Evolutionary conservation across 2,797 vertebrate species (phyloP).

Genomic region (Cheirogaleus major): DNA sequence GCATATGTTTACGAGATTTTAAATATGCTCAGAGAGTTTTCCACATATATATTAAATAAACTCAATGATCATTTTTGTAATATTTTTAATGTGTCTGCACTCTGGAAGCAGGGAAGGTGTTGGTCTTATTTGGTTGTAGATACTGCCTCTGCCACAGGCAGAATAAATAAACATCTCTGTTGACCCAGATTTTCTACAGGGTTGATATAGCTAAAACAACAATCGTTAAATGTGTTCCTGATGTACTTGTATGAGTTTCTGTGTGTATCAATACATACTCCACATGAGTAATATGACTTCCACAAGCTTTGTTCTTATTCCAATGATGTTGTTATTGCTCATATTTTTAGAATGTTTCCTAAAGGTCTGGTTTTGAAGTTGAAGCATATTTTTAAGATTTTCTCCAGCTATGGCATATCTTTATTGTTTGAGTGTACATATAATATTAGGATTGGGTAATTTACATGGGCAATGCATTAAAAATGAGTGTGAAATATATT

Average conservation of each 20-base stretch:
- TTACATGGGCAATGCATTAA: background rate
- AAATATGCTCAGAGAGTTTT: background rate
- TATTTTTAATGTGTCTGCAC: background rate
- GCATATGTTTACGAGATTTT: background rate
- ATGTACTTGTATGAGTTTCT: background rate
- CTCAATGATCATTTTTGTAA: background rate
- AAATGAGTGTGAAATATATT: background rate
- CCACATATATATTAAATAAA: background rate
- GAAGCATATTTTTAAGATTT: background rate
- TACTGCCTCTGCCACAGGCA: background rate
- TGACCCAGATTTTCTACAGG: background rate
- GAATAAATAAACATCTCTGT: background rate
- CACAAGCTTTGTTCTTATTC: background rate
- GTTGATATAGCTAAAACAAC: background rate
- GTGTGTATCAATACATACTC: background rate
- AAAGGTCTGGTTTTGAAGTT: background rate
- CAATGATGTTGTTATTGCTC: background rate
- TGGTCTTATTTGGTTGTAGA: background rate
- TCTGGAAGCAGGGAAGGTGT: background rate
- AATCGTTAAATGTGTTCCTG: background rate
- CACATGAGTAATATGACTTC: background rate
- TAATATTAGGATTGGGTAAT: background rate
- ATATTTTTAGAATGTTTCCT: background rate
- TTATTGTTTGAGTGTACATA: background rate
- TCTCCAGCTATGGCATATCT: background rate